Evolutionary conservation across 2,888 invertebrate genomes (phyloP).

Genomic region (Pogonocherus hispidulus): DNA sequence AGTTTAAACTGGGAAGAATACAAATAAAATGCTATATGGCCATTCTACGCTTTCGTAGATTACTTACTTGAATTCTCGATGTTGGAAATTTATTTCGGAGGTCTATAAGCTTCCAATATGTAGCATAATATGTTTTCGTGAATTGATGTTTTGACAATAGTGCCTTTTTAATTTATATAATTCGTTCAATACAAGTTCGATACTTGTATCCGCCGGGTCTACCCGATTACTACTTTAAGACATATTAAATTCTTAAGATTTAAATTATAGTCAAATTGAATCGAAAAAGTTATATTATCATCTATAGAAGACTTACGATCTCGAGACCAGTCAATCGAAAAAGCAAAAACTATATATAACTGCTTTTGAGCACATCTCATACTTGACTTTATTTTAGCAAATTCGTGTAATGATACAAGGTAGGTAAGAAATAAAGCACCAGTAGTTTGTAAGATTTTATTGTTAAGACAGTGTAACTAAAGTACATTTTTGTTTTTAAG

Average conservation of each 20-base stretch:
- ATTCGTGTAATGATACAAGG: background rate
- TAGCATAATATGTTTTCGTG: no score
- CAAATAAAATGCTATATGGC: no score
- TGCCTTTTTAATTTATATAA: conserved; percentile 31
- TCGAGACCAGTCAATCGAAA: background rate
- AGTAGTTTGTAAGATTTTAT: conserved; percentile 5
- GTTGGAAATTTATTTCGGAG: no score
- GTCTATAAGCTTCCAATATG: no score
- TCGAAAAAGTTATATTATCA: background rate
- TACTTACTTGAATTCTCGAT: no score
- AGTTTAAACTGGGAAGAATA: no score
- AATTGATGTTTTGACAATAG: conserved; percentile 12
- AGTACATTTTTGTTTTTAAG: conserved; percentile 6
- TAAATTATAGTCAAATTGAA: background rate
- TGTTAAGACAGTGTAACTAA: conserved; percentile 4
- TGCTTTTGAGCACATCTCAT: background rate
- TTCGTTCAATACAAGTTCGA: conserved; percentile 11
- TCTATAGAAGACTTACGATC: background rate
- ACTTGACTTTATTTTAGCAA: background rate
- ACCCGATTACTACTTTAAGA: conserved; percentile 31
- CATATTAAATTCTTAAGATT: conserved; percentile 4
- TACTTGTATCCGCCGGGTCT: conserved; percentile 36
- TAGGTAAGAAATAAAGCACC: conserved; percentile 14
- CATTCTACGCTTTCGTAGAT: no score
- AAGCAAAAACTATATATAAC: background rate